Evolutionary conservation across 2,888 invertebrate species (phyloP).

Genomic region (Zele albiditarsus): DNA sequence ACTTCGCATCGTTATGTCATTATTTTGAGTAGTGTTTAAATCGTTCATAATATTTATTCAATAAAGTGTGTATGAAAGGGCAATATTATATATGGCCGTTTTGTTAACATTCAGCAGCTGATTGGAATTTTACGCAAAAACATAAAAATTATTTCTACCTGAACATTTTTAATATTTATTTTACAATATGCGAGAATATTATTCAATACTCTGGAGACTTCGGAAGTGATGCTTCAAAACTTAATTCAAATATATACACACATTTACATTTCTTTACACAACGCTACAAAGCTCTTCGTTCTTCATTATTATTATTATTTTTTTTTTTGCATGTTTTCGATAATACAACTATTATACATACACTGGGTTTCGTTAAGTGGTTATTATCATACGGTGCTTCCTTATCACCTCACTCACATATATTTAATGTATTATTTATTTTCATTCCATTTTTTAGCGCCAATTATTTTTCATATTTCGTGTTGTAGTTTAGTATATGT

Average conservation of each 20-base stretch:
- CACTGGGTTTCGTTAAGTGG: conserved; percentile 50
- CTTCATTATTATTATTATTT: conserved; percentile 35
- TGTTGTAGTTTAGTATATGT: conserved; percentile 25
- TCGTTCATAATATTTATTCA: background rate
- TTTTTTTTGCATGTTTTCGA: conserved; percentile 45
- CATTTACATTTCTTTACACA: conserved; percentile 50
- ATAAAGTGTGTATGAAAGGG: background rate
- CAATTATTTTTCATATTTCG: background rate
- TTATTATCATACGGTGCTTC: conserved; percentile 46
- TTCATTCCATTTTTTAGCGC: conserved; percentile 39
- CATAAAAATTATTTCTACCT: background rate
- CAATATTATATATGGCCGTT: conserved; percentile 2
- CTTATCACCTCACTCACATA: conserved; percentile 12
- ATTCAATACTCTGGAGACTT: conserved; percentile 13
- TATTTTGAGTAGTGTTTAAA: background rate
- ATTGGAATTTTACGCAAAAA: background rate
- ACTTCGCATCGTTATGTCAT: background rate
- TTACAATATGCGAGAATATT: conserved; percentile 3
- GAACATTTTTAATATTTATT: background rate
- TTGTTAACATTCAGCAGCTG: background rate
- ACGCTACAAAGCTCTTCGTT: conserved; percentile 34
- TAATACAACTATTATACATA: conserved; percentile 55
- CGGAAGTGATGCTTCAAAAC: background rate
- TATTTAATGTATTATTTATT: conserved; percentile 28
- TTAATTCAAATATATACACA: conserved; percentile 55